Evolutionary conservation across 64 coral and sea anemone genomes (phyloP).

Genomic region (Pocillopora damicornis): DNA sequence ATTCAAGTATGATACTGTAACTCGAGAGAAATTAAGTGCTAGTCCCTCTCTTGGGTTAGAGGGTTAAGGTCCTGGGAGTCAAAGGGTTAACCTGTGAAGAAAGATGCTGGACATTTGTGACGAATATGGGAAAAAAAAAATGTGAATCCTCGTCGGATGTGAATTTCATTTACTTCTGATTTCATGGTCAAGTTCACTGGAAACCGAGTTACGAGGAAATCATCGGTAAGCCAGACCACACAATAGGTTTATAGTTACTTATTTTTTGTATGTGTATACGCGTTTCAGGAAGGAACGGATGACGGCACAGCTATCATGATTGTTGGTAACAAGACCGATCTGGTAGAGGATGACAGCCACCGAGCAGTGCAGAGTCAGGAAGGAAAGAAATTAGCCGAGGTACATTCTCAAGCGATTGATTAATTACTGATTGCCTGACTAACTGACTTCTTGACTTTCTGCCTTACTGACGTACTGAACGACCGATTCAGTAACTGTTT

Average conservation of each 20-base stretch:
- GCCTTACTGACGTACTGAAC: not conserved
- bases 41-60: no score
- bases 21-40: no score
- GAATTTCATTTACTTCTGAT: no score
- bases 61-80: no score
- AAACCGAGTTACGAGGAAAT: no score
- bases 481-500: not conserved
- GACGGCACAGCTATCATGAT: slow-evolving; percentile 76
- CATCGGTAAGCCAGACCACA: no score
- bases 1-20: not conserved
- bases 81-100: no score
- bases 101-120: no score
- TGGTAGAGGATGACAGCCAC: slow-evolving; percentile 51
- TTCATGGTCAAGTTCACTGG: no score
- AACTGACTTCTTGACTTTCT: not conserved
- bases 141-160: no score
- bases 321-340: slow-evolving; percentile 89
- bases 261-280: not conserved
- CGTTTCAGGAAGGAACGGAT: slow-evolving; percentile 80
- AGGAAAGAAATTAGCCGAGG: slow-evolving; percentile 80
- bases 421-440: not conserved
- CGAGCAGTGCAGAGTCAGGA: slow-evolving; percentile 73
- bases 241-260: not conserved
- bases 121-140: no score
- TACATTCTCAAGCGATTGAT: not conserved